Evolutionary conservation across 2,888 invertebrate species (phyloP).

Genomic region (Orthosia gracilis): DNA sequence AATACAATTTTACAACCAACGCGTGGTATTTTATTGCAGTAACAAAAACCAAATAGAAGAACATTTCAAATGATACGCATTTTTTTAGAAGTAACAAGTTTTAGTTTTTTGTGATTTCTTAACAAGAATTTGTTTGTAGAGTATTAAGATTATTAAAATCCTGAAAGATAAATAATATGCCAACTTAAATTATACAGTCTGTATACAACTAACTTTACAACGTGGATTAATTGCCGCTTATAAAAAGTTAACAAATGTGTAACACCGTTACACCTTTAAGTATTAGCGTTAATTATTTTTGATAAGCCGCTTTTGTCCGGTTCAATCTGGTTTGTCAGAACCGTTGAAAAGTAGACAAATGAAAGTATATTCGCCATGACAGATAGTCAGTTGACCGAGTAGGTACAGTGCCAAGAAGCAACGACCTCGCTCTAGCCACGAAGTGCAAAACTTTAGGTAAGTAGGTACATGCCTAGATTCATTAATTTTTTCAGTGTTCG

Average conservation of each 20-base stretch:
- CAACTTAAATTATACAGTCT: conserved; percentile 13
- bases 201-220: conserved; percentile 21
- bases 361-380: conserved; percentile 59
- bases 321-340: conserved; percentile 37
- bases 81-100: too few relatives aligned
- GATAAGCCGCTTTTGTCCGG: conserved; percentile 34
- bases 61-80: too few relatives aligned
- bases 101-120: too few relatives aligned
- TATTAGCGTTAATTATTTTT: conserved; percentile 31
- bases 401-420: conserved; percentile 57
- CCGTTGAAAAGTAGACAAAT: conserved; percentile 55
- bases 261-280: conserved; percentile 38
- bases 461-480: conserved; percentile 1
- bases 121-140: too few relatives aligned
- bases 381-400: conserved; percentile 57
- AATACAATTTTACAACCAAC: not conserved
- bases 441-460: conserved; percentile 38
- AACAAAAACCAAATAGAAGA: too few relatives aligned
- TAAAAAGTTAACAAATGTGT: conserved; percentile 31
- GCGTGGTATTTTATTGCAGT: conserved; percentile 1
- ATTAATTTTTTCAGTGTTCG: conserved; percentile 5
- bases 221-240: conserved; percentile 32
- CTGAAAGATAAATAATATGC: not conserved
- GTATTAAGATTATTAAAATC: not conserved
- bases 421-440: conserved; percentile 46